phyloP scores from a whole-genome alignment of 2,888 invertebrate species.

The Caenorhabditis becei region DNA sequence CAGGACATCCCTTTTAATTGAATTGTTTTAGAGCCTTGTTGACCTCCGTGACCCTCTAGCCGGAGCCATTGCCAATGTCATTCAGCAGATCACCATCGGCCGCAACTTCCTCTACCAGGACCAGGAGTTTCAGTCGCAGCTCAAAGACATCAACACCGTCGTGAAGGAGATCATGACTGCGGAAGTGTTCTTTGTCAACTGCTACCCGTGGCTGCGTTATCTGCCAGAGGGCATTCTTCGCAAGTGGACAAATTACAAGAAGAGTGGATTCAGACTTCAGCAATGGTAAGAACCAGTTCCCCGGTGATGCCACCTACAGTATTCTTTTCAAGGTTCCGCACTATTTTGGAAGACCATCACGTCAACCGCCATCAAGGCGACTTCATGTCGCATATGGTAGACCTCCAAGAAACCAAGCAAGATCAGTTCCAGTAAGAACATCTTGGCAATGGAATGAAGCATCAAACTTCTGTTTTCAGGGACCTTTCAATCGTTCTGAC shows the following conservation, averaged over 20 bases:
- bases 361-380: constrained; percentile 57
- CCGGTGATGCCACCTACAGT: constrained; percentile 36
- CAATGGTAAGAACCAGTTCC: constrained; percentile 67
- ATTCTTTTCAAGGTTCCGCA: constrained; percentile 57
- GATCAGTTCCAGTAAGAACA: constrained; percentile 48
- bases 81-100: constrained; percentile 80
- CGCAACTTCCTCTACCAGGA: constrained; percentile 73
- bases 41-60: constrained; percentile 72
- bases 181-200: constrained; percentile 74
- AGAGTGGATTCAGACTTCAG: constrained; percentile 76
- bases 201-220: constrained; percentile 71
- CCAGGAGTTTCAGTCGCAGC: constrained; percentile 70
- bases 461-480: no score
- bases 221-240: constrained; percentile 66
- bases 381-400: constrained; percentile 63
- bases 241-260: constrained; percentile 70
- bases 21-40: constrained; percentile 44
- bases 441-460: not conserved
- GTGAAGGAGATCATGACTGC: constrained; percentile 71
- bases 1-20: not conserved
- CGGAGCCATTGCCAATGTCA: constrained; percentile 80
- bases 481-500: constrained; percentile 74
- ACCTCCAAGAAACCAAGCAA: constrained; percentile 47
- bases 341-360: constrained; percentile 55
- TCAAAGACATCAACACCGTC: constrained; percentile 56